A percentile compares a stretch with the other conserved stretches of the same genome.
Evolutionary conservation across 2,797 vertebrate species (phyloP).

Genomic region (Phrynocephalus forsythii): DNA sequence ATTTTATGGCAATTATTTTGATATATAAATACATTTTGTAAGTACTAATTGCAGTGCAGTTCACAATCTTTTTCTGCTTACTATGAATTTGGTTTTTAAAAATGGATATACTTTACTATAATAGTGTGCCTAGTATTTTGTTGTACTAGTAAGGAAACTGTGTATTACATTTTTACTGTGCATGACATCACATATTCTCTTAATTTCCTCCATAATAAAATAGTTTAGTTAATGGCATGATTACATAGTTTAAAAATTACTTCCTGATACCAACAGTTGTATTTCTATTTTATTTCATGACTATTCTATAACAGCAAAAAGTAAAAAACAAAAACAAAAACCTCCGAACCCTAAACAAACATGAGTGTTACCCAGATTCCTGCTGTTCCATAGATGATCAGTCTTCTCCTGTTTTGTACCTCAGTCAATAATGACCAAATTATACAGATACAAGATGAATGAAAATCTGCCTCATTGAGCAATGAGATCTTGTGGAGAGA

Average conservation of each 20-base stretch:
- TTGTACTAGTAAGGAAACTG: background rate
- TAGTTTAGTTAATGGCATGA: slow-evolving; percentile 69
- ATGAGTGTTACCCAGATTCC: slow-evolving; percentile 77
- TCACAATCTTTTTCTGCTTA: background rate
- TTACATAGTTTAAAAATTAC: background rate
- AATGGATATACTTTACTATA: slow-evolving; percentile 37
- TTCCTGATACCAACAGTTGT: slow-evolving; percentile 30
- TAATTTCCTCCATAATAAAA: slow-evolving; percentile 58
- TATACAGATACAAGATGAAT: slow-evolving; percentile 93
- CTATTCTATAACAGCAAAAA: slow-evolving; percentile 53
- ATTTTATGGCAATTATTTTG: background rate
- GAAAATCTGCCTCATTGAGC: slow-evolving; percentile 88
- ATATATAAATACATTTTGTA: background rate
- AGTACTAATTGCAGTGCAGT: background rate
- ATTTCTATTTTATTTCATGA: slow-evolving; percentile 59
- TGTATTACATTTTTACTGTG: background rate
- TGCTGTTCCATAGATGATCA: slow-evolving; percentile 83
- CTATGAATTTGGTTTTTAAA: background rate
- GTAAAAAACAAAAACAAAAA: too few relatives aligned
- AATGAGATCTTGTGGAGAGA: slow-evolving; percentile 90
- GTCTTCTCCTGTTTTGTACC: slow-evolving; percentile 84
- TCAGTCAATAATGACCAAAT: slow-evolving; percentile 93
- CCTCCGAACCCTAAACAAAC: slow-evolving; percentile 55
- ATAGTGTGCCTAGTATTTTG: too few relatives aligned
- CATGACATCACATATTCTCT: background rate